These are phyloP conservation scores for Chloroclysta siterata DNA, from an alignment of 2,888 invertebrate genomes.

Conservation along the genomic window DNA sequence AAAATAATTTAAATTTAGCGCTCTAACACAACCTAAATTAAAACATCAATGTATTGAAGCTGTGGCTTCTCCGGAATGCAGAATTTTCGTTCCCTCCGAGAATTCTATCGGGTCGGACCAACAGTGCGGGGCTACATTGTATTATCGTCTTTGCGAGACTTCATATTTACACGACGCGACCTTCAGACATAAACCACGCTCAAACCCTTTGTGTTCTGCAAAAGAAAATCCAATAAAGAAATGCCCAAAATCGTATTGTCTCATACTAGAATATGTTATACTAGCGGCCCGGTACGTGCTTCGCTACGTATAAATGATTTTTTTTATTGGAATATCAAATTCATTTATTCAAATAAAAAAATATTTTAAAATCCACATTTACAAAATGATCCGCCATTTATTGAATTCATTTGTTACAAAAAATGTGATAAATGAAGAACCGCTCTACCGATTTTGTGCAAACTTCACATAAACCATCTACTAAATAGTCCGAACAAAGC, in stretches of 20 bases:
- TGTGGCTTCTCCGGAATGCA: slow-evolving; percentile 25
- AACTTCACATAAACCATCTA: too few species aligned
- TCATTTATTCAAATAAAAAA: too few species aligned
- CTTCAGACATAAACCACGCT: not conserved
- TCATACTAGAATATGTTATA: too few species aligned
- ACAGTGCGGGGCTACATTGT: slow-evolving; percentile 10
- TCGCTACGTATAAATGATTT: too few species aligned
- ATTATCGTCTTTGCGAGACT: not conserved
- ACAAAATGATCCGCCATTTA: too few species aligned
- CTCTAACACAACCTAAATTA: slow-evolving; percentile 17
- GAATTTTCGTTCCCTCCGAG: slow-evolving; percentile 23
- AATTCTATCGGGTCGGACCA: slow-evolving; percentile 24
- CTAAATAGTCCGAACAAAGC: too few species aligned
- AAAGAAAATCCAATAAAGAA: slow-evolving; percentile 7
- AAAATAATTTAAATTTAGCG: slow-evolving; percentile 8
- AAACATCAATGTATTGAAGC: slow-evolving; percentile 10
- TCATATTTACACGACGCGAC: not conserved
- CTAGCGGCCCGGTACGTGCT: too few species aligned
- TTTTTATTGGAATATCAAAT: too few species aligned
- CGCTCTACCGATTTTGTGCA: too few species aligned
- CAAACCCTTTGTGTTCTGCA: not conserved
- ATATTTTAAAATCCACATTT: too few species aligned
- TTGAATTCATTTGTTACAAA: too few species aligned
- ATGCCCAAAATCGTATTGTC: not conserved
- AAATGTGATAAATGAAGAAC: too few species aligned